Percentiles rank a stretch among this genome's conserved stretches.
phyloP scores from a whole-genome alignment of 1,140 invertebrate species.

The Drosophila littoralis region DNA sequence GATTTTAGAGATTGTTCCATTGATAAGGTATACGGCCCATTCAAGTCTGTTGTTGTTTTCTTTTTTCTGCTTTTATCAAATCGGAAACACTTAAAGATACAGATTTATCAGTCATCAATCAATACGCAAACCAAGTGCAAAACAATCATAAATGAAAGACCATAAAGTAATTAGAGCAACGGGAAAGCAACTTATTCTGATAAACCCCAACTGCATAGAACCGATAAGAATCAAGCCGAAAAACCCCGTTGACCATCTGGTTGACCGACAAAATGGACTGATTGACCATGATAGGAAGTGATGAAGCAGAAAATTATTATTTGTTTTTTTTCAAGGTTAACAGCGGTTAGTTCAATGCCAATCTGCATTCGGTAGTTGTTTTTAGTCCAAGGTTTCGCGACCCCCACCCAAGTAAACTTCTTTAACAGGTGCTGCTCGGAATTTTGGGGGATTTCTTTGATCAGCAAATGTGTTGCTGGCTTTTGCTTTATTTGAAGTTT shows the following conservation, averaged over 20 bases:
- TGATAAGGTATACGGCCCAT: conserved; percentile 15
- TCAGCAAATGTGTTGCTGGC: neutral
- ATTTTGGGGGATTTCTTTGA: neutral
- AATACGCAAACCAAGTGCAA: conserved; percentile 57
- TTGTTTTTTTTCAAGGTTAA: conserved; percentile 32
- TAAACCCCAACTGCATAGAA: conserved; percentile 28
- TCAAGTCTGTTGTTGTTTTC: conserved; percentile 1
- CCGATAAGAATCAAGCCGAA: conserved; percentile 21
- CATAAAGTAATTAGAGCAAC: conserved; percentile 18
- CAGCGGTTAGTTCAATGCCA: conserved; percentile 21
- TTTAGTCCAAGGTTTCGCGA: conserved; percentile 22
- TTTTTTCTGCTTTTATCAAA: conserved; percentile 22
- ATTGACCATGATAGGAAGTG: conserved; percentile 16
- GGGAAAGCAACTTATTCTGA: conserved; percentile 4
- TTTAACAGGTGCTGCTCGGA: neutral
- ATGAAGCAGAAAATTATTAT: conserved; percentile 25
- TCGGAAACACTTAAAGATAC: conserved; percentile 72
- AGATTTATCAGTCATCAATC: conserved; percentile 63
- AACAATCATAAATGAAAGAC: conserved; percentile 61
- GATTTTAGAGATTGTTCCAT: conserved; percentile 26
- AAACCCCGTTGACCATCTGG: conserved; percentile 14
- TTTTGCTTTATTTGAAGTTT: neutral
- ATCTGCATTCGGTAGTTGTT: neutral
- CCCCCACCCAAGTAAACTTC: neutral
- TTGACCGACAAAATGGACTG: conserved; percentile 1